Evolutionary conservation across 2,888 invertebrate genomes (phyloP).

Genomic region (Cantharis rufa): DNA sequence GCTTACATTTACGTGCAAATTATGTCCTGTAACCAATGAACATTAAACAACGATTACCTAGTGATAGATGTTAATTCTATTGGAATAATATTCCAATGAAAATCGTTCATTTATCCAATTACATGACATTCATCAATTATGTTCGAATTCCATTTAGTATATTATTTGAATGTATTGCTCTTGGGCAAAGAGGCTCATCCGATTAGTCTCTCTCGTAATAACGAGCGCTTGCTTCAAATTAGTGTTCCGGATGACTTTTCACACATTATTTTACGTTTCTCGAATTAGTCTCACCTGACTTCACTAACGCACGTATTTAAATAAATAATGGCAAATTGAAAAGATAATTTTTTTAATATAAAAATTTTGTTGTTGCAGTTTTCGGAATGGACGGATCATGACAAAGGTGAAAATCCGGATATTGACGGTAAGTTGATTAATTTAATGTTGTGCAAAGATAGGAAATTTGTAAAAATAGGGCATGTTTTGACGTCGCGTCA

Average conservation of each 20-base stretch:
- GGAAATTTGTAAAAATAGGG: neutral
- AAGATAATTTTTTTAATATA: neutral
- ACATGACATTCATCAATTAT: neutral
- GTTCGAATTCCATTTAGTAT: neutral
- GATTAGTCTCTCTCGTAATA: neutral
- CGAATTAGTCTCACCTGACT: too few relatives aligned
- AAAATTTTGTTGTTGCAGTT: constrained; percentile 56
- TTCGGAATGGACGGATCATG: constrained; percentile 65
- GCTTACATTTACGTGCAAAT: neutral
- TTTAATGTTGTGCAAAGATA: neutral
- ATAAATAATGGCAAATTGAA: too few relatives aligned
- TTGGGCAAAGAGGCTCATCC: neutral
- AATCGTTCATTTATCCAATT: neutral
- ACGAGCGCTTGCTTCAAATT: neutral
- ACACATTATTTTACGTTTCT: neutral
- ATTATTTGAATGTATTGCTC: neutral
- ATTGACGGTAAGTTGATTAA: constrained; percentile 57
- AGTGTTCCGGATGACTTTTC: neutral
- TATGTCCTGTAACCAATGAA: neutral
- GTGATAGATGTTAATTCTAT: neutral
- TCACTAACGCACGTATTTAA: too few relatives aligned
- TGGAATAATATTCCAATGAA: neutral
- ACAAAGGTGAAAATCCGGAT: constrained; percentile 60
- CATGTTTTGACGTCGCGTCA: neutral
- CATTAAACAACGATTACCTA: neutral